These are phyloP conservation scores for Deroplatys truncata DNA, from an alignment of 2,888 invertebrate genomes.

Conservation along the genomic window DNA sequence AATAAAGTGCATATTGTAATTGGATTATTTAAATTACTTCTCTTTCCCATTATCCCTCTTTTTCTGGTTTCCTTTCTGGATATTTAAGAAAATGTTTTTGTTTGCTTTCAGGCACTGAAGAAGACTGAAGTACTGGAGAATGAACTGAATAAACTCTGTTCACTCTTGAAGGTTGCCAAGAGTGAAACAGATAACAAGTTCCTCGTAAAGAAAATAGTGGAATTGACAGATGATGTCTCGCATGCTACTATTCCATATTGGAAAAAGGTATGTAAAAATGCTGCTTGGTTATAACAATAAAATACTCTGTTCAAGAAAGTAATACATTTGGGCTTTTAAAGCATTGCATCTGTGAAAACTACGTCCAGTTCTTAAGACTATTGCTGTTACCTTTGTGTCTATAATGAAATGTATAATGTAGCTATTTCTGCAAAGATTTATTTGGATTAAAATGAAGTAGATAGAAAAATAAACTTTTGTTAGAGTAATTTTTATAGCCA, in stretches of 20 bases:
- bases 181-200: constrained; percentile 41
- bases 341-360: too few relatives aligned
- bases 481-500: too few relatives aligned
- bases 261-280: constrained; percentile 55
- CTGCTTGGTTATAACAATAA: neutral
- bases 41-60: too few relatives aligned
- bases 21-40: too few relatives aligned
- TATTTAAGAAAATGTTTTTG: neutral
- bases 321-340: neutral
- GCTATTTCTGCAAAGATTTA: too few relatives aligned
- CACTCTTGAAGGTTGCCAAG: constrained; percentile 25
- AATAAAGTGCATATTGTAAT: too few relatives aligned
- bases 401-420: too few relatives aligned
- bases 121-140: constrained; percentile 74
- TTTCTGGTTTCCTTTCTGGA: neutral
- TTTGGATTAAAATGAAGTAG: too few relatives aligned
- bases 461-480: too few relatives aligned
- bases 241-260: constrained; percentile 90
- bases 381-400: too few relatives aligned
- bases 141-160: constrained; percentile 60
- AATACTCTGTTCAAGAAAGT: neutral
- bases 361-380: too few relatives aligned
- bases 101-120: constrained; percentile 62
- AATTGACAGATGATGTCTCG: constrained; percentile 80
- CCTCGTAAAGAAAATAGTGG: constrained; percentile 69